Percentiles rank a stretch among this genome's conserved stretches.
phyloP scores from a whole-genome alignment of 1,140 invertebrate species.

The Wasmannia auropunctata region DNA sequence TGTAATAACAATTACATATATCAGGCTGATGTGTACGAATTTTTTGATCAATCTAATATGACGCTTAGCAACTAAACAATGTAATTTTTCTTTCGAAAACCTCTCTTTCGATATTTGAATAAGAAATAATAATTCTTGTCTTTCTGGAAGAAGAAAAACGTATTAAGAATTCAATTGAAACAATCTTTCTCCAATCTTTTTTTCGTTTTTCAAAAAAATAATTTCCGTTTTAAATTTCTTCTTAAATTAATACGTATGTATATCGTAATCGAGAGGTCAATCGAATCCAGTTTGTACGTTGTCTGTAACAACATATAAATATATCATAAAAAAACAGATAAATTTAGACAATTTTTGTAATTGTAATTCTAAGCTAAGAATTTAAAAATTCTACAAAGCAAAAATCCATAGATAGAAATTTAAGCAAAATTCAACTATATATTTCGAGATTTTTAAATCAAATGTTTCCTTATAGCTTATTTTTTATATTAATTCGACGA shows the following conservation, averaged over 20 bases:
- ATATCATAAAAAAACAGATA: not conserved
- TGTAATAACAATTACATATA: too few species aligned
- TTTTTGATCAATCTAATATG: not conserved
- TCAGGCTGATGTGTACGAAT: too few species aligned
- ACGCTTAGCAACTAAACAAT: not conserved
- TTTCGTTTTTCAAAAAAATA: not conserved
- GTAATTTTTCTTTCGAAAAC: not conserved
- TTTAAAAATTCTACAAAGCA: not conserved
- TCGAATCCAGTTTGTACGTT: not conserved
- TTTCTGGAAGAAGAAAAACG: not conserved
- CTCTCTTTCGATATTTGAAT: not conserved
- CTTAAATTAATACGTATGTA: not conserved
- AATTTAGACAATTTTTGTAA: not conserved
- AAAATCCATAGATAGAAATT: slow-evolving; percentile 8
- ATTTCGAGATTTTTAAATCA: not conserved
- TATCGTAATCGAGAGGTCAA: not conserved
- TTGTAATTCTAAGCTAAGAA: not conserved
- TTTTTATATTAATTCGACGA: not conserved
- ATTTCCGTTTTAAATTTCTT: not conserved
- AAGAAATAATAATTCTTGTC: not conserved
- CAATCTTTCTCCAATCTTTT: not conserved
- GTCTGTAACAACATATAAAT: not conserved
- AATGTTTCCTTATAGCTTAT: not conserved
- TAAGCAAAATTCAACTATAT: not conserved
- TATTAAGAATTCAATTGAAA: too few species aligned